Conservation (phyloP, 1,140 invertebrate species). For the Neuroterus valhalla region DNA sequence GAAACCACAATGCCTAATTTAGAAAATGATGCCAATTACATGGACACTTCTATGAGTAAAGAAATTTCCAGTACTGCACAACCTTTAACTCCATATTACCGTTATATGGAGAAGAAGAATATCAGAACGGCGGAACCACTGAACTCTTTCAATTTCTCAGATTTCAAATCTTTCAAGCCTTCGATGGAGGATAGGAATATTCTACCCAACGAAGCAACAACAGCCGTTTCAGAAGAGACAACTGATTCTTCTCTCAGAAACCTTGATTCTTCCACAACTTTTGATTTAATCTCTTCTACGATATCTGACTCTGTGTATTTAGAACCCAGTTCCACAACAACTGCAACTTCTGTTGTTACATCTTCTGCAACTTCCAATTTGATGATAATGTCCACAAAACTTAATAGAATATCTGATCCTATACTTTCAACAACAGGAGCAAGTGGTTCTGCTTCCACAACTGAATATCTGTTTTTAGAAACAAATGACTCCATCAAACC, state of each 20-base stretch:
- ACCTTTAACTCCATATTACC: too few relatives aligned
- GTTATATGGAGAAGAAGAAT: neutral
- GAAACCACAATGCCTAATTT: conserved; percentile 28
- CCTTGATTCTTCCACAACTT: neutral
- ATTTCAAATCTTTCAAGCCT: neutral
- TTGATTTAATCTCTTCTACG: neutral
- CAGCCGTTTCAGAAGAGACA: neutral
- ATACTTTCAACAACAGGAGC: neutral
- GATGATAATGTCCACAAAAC: neutral
- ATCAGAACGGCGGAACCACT: neutral
- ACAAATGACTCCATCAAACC: too few relatives aligned
- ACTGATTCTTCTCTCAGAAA: neutral
- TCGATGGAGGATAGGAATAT: neutral
- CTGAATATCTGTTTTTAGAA: too few relatives aligned
- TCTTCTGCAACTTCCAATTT: neutral
- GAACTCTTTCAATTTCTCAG: neutral
- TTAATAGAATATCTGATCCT: neutral
- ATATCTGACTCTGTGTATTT: neutral
- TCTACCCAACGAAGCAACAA: neutral
- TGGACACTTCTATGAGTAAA: neutral
- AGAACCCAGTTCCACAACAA: neutral
- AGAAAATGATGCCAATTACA: neutral
- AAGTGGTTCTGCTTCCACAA: too few relatives aligned
- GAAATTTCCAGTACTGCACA: neutral
- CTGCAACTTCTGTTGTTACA: neutral